These are phyloP conservation scores for Petrocephalus sullivani DNA, from an alignment of 2,797 vertebrate species.

Conservation along the genomic window DNA sequence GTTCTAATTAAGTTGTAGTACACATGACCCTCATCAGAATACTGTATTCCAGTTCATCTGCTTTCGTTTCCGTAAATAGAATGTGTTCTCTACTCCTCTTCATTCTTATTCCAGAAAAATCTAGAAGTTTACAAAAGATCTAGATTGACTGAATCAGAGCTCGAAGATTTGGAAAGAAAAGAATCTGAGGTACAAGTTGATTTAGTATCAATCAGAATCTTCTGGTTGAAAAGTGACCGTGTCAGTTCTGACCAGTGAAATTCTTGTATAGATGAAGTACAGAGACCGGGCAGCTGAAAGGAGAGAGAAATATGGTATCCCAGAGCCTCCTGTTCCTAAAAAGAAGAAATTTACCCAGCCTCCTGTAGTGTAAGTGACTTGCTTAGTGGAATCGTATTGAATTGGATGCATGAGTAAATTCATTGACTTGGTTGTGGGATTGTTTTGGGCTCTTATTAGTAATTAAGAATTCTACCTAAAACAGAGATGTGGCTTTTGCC, in stretches of 20 bases:
- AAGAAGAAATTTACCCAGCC: conserved; percentile 90
- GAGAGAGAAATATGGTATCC: conserved; percentile 94
- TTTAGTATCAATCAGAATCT: not conserved
- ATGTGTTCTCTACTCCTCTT: not conserved
- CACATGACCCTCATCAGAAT: not conserved
- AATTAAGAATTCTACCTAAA: not conserved
- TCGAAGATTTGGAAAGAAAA: conserved; percentile 88
- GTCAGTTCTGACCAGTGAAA: not conserved
- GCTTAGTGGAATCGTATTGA: not conserved
- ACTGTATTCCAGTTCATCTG: not conserved
- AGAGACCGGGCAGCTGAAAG: conserved; percentile 93
- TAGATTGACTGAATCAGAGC: conserved; percentile 80
- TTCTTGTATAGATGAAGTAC: conserved; percentile 80
- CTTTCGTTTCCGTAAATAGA: not conserved
- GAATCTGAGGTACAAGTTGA: conserved; percentile 79
- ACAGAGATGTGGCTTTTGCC: not conserved
- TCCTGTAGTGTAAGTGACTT: conserved; percentile 72
- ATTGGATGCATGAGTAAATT: not conserved
- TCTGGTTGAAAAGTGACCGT: not conserved
- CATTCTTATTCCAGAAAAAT: conserved; percentile 79
- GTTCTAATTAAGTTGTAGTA: not conserved
- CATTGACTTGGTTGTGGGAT: not conserved
- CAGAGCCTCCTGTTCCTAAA: conserved; percentile 90
- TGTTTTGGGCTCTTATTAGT: not conserved
- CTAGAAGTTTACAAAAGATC: conserved; percentile 86